Conservation (phyloP, 2,888 invertebrate genomes). For the Callimorpha dominula region DNA sequence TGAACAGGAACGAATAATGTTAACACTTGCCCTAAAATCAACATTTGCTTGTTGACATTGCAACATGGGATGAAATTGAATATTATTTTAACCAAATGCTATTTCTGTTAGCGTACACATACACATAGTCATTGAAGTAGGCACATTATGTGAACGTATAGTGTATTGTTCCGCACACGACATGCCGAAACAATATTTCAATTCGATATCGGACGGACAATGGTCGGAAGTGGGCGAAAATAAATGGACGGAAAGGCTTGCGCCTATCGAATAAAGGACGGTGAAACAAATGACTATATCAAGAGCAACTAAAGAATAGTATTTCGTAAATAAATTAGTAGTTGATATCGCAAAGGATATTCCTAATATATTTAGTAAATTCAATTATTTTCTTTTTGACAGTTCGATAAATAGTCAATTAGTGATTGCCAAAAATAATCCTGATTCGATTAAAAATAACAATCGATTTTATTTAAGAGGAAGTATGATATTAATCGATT, state of each 20-base stretch:
- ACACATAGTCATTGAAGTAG: slow-evolving; percentile 46
- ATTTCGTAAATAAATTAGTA: slow-evolving; percentile 41
- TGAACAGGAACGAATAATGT: slow-evolving; percentile 64
- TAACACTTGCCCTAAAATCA: slow-evolving; percentile 68
- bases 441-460: too few relatives aligned
- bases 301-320: slow-evolving; percentile 52
- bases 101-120: slow-evolving; percentile 42
- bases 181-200: slow-evolving; percentile 84
- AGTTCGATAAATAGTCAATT: too few relatives aligned
- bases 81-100: slow-evolving; percentile 60
- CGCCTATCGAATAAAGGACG: slow-evolving; percentile 77
- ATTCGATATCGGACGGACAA: slow-evolving; percentile 82
- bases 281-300: slow-evolving; percentile 64
- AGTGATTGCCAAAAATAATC: too few relatives aligned
- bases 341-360: slow-evolving; percentile 10
- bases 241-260: slow-evolving; percentile 82
- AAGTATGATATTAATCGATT: too few relatives aligned
- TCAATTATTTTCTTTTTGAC: background rate
- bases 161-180: slow-evolving; percentile 71
- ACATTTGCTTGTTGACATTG: slow-evolving; percentile 63
- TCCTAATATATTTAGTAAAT: background rate
- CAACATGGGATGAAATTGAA: slow-evolving; percentile 54
- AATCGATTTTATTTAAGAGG: too few relatives aligned
- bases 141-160: slow-evolving; percentile 51
- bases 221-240: slow-evolving; percentile 83